phyloP scores from a whole-genome alignment of 1,140 invertebrate genomes.

The Battus philenor region DNA sequence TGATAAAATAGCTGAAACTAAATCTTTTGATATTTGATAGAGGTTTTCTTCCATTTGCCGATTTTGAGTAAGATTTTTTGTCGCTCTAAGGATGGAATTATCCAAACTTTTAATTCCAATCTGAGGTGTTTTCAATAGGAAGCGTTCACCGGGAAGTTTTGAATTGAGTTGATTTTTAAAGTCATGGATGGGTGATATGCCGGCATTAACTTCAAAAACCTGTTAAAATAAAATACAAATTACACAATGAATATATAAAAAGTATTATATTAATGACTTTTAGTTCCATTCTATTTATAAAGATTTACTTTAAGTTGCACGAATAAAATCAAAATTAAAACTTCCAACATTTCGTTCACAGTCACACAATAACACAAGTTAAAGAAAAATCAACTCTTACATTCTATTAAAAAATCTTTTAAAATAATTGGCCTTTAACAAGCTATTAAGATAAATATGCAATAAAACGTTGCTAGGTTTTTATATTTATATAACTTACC shows the following conservation, averaged over 20 bases:
- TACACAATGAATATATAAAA: not conserved
- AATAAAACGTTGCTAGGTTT: not conserved
- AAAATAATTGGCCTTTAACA: slow-evolving; percentile 3
- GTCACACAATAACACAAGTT: no score
- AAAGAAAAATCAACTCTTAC: no score
- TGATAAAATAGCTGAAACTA: slow-evolving; percentile 53
- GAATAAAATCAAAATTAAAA: slow-evolving; percentile 1
- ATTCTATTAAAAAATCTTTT: not conserved
- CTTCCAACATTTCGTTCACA: not conserved
- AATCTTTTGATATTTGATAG: slow-evolving; percentile 60
- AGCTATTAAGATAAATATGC: not conserved
- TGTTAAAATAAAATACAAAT: slow-evolving; percentile 19
- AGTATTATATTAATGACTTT: not conserved
- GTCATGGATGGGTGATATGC: slow-evolving; percentile 61
- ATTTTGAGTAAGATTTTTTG: slow-evolving; percentile 63
- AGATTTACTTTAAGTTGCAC: not conserved
- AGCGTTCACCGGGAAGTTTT: slow-evolving; percentile 33
- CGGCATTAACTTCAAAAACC: slow-evolving; percentile 28
- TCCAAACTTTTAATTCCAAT: slow-evolving; percentile 55
- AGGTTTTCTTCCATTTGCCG: slow-evolving; percentile 59
- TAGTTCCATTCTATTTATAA: not conserved
- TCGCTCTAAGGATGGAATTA: slow-evolving; percentile 47
- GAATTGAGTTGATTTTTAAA: slow-evolving; percentile 42
- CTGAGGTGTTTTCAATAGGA: slow-evolving; percentile 43
- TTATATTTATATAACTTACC: no score